Evolutionary conservation across 1,140 invertebrate species (phyloP), one percentile per base, ranked within the genome.

Genomic region (Physella acuta): DNA sequence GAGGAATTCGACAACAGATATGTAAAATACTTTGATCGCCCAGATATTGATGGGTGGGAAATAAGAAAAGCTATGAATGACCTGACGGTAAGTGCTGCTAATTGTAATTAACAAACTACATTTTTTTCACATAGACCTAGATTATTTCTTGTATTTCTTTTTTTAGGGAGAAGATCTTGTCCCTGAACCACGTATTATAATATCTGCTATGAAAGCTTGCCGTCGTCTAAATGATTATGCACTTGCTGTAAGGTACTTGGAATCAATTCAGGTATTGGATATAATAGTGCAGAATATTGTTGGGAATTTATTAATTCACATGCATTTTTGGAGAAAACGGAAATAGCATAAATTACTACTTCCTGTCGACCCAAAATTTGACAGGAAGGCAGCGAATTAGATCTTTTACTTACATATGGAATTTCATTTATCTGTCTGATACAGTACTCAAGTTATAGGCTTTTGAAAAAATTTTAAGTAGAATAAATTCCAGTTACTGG

Each of bases 1-100:
- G 73, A 74, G 30, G 69, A 69, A 28, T 76, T 76, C 51, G 75
- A 76, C 31, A 56, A 28, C 30, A 53, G 75, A 55, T 76, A 76
- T 70, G 63, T 69, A 24, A 34, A 53, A 11, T 72, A 68, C 84
- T 95, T 99, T 87, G 93, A 90, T 82, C 89, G 93, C 60, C 88
- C 89, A 52, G 92, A 98, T 76, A 94, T 99, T 82, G 97, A 99
- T 87, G 91, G 91, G 51, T 99, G 97, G 97, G 94, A 98, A 87
- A 89, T 97, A 71, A 90, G 97, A 30, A 93, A 95, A 61, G 75
- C 73, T 11, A 78, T 82, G 62, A 80, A 82, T 71, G 80, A 84
- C 64, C 70, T 84, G n/a, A 70, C 69, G 53, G 75, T 80, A 70
- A 39, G 24, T 71, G 39, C 1, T 20, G n/a, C n/a, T n/a, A n/a